Evolutionary conservation across 1,140 invertebrate species (phyloP), one percentile per base, ranked within the genome.

Genomic region (Hypothenemus hampei): DNA sequence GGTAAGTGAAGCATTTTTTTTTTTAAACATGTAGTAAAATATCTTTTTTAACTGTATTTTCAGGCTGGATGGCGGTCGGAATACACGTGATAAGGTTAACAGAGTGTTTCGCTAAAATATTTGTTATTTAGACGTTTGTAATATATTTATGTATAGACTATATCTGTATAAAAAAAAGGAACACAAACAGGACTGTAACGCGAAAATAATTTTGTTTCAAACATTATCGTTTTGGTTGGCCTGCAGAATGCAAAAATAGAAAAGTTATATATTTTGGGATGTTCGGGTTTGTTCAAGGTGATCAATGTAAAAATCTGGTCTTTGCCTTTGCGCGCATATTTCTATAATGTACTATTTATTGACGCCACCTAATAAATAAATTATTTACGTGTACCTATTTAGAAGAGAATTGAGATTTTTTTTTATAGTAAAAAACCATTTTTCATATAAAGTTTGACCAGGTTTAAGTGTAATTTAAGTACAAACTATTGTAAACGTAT

Each of bases 31-130:
- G 16, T 18, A n/a, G 16, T n/a, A 18, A 37, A n/a, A 11, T 16
- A 36, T 62, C 61, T 62, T 61, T 37, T 64, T 58, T 67, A n/a
- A n/a, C n/a, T n/a, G n/a, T n/a, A n/a, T 60, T 69, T 70, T 52
- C 69, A 72, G 70, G 65, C 67, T 43, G 67, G 70, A 29, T 72
- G 70, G 70, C 59, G 70, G 43, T 72, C 70, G 26, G 70, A 72
- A 64, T 72, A 72, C 59, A 71, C 70, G 70, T 72, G 70, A 72
- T 72, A 71, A 44, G 50, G 37, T 10, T 18, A 31, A 20, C 29
- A n/a, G 4, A n/a, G n/a, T n/a, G n/a, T n/a, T n/a, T n/a, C n/a
- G n/a, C n/a, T n/a, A n/a, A n/a, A n/a, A n/a, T n/a, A n/a, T n/a
- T n/a, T n/a, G n/a, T n/a, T n/a, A n/a, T n/a, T n/a, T n/a, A n/a